phyloP scores from a whole-genome alignment of 2,113 vertebrate genomes.

The Cyanistes caeruleus region DNA sequence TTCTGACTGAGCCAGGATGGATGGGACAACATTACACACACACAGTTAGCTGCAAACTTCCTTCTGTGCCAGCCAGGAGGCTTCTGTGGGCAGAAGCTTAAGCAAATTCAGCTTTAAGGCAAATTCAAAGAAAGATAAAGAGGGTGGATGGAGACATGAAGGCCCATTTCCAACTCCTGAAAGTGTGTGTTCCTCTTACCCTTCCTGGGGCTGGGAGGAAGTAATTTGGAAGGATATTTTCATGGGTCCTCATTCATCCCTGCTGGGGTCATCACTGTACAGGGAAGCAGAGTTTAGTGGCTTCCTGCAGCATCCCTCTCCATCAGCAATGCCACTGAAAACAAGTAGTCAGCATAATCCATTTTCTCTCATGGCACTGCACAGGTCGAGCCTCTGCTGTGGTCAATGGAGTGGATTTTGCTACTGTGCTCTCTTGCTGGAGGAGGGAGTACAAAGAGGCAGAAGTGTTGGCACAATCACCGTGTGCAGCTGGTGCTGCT shows the following conservation, averaged over 20 bases:
- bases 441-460: background rate
- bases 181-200: accelerated
- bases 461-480: background rate
- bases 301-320: background rate
- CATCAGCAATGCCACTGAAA: background rate
- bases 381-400: background rate
- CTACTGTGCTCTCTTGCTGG: background rate
- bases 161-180: background rate
- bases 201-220: background rate
- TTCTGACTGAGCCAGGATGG: background rate
- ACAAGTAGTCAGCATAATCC: too few species aligned
- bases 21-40: background rate
- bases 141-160: accelerated
- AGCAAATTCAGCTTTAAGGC: accelerated
- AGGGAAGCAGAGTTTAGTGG: background rate
- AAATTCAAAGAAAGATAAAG: background rate
- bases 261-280: background rate
- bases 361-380: accelerated
- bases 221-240: background rate
- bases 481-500: background rate
- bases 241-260: background rate
- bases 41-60: background rate
- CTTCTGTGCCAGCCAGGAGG: too few species aligned
- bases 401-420: background rate
- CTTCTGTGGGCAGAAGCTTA: background rate